Percentiles rank a stretch among this genome's conserved stretches.
Evolutionary conservation across 2,888 invertebrate genomes (phyloP).

Genomic region (Rhopalosiphum nymphaeae): DNA sequence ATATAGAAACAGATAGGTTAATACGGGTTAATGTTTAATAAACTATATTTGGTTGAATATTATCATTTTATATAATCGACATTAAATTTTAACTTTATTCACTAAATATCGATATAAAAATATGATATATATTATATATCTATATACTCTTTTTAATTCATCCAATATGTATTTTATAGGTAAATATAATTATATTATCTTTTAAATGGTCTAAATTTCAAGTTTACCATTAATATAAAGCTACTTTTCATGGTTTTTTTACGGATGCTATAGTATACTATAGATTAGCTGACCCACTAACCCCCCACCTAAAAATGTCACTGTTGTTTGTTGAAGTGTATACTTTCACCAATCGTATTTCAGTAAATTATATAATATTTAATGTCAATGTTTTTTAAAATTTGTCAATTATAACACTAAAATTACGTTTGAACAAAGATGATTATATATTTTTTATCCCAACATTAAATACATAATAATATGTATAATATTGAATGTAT

Average conservation of each 20-base stretch:
- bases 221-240: background rate
- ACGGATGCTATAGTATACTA: background rate
- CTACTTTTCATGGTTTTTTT: background rate
- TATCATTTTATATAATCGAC: background rate
- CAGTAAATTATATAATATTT: background rate
- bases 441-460: background rate
- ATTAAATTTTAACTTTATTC: background rate
- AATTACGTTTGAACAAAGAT: background rate
- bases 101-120: background rate
- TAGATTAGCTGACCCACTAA: conserved; percentile 34
- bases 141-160: background rate
- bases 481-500: no score
- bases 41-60: background rate
- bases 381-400: background rate
- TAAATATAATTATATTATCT: background rate
- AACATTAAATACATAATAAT: background rate
- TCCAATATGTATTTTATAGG: background rate
- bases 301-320: conserved; percentile 6
- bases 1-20: background rate
- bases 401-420: background rate
- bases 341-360: conserved; percentile 41
- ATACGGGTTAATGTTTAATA: background rate
- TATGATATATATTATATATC: background rate
- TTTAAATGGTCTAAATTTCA: background rate
- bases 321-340: background rate